Evolutionary conservation across 2,113 vertebrate genomes (phyloP).

Genomic region (Lepus europaeus): DNA sequence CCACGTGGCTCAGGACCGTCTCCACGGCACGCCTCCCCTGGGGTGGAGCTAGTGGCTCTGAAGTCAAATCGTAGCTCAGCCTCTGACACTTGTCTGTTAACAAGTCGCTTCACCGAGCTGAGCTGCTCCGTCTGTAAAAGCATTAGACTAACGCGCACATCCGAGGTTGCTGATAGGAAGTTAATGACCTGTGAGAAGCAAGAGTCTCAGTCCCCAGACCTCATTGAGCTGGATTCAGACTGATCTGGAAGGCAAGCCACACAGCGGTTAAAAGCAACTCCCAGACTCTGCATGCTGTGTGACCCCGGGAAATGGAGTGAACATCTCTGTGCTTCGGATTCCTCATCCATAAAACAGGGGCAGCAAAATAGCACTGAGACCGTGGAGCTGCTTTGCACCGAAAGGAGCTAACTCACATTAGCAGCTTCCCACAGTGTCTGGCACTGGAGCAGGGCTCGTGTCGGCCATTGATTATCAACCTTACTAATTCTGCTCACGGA

Average conservation of each 20-base stretch:
- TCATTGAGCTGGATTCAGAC: neutral
- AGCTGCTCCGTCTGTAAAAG: constrained; percentile 1
- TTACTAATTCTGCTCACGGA: neutral
- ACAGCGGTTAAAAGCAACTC: neutral
- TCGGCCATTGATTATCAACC: constrained; percentile 43
- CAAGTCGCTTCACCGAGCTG: neutral
- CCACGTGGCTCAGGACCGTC: neutral
- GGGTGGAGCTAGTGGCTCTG: too few relatives aligned
- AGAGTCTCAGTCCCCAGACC: neutral
- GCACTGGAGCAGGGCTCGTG: constrained; percentile 31
- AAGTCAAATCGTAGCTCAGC: neutral
- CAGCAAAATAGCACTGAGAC: neutral
- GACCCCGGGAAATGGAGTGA: neutral
- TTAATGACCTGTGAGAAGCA: neutral
- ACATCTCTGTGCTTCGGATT: neutral
- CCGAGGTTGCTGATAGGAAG: neutral
- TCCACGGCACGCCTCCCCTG: neutral
- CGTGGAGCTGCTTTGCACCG: neutral
- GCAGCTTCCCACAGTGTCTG: constrained; percentile 23
- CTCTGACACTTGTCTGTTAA: neutral
- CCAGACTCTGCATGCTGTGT: neutral
- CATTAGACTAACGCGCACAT: neutral
- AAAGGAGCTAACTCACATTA: constrained; percentile 7
- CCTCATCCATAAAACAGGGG: neutral
- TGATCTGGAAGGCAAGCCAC: fast-evolving